phyloP scores from a whole-genome alignment of 2,797 vertebrate species.

The Melanotaenia trifasciata region DNA sequence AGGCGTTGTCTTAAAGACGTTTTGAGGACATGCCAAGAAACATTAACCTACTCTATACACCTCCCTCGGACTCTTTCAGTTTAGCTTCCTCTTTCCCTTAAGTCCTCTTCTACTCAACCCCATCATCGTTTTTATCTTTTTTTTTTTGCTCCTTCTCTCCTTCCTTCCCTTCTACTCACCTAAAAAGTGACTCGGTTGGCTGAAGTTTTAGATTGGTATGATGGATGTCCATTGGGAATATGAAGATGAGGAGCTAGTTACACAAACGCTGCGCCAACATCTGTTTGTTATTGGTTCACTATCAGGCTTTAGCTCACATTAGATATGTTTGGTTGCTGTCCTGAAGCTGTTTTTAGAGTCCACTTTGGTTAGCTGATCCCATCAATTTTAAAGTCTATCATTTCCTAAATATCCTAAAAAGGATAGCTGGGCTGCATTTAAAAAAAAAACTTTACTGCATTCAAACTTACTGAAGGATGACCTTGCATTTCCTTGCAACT shows the following conservation, averaged over 20 bases:
- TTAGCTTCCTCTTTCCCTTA: conserved; percentile 41
- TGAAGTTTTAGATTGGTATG: conserved; percentile 8
- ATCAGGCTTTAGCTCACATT: neutral
- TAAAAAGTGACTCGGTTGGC: neutral
- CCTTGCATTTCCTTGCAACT: neutral
- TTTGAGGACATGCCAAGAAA: conserved; percentile 83
- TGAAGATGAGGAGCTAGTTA: conserved; percentile 6
- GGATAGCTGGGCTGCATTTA: neutral
- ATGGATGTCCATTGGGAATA: conserved; percentile 17
- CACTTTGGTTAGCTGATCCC: neutral
- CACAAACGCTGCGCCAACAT: neutral
- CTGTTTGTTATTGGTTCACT: neutral
- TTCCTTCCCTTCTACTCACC: conserved; percentile 4
- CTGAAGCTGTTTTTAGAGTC: neutral
- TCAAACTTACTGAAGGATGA: neutral
- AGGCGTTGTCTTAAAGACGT: conserved; percentile 77
- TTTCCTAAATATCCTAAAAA: neutral
- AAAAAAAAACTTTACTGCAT: neutral
- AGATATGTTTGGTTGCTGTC: neutral
- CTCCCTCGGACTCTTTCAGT: conserved; percentile 68
- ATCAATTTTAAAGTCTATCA: neutral
- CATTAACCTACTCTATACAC: conserved; percentile 78
- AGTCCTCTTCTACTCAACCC: conserved; percentile 34
- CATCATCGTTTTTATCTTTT: conserved; percentile 29
- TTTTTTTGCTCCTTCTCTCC: conserved; percentile 14